These are phyloP conservation scores for Eufriesea mexicana DNA, from an alignment of 1,140 invertebrate genomes.

Conservation along the genomic window DNA sequence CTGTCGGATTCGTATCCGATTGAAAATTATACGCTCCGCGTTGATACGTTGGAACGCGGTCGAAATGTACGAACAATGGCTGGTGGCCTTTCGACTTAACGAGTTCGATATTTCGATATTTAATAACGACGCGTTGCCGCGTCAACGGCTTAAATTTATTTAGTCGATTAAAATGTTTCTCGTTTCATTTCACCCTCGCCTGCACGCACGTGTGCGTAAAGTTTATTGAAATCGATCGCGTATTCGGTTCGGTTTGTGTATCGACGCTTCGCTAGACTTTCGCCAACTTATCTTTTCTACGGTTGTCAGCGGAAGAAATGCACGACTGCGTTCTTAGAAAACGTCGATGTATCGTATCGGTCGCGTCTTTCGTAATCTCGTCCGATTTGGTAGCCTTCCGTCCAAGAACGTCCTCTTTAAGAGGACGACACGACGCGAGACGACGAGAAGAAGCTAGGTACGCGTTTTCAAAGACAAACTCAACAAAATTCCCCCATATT, in stretches of 20 bases:
- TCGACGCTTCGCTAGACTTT: not conserved
- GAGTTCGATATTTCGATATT: not conserved
- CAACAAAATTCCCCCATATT: not conserved
- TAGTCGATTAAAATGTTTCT: not conserved
- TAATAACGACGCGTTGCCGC: not conserved
- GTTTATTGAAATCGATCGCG: not conserved
- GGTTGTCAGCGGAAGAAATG: not conserved
- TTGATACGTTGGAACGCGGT: not conserved
- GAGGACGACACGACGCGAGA: too few species aligned
- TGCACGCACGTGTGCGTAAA: not conserved
- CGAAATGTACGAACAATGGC: too few species aligned
- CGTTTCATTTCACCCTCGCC: not conserved
- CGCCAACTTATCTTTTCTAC: not conserved
- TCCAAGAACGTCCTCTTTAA: conserved; percentile 17
- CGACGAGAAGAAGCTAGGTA: not conserved
- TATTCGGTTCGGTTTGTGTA: not conserved
- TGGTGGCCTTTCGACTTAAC: not conserved
- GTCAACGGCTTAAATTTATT: not conserved
- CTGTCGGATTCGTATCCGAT: not conserved
- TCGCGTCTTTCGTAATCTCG: not conserved
- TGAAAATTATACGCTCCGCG: not conserved
- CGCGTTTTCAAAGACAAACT: not conserved
- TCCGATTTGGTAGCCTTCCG: not conserved
- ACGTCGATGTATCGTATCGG: not conserved
- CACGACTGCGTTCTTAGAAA: not conserved